Evolutionary conservation across 2,113 vertebrate genomes (phyloP).

Genomic region (Andinoacara biseriatus): DNA sequence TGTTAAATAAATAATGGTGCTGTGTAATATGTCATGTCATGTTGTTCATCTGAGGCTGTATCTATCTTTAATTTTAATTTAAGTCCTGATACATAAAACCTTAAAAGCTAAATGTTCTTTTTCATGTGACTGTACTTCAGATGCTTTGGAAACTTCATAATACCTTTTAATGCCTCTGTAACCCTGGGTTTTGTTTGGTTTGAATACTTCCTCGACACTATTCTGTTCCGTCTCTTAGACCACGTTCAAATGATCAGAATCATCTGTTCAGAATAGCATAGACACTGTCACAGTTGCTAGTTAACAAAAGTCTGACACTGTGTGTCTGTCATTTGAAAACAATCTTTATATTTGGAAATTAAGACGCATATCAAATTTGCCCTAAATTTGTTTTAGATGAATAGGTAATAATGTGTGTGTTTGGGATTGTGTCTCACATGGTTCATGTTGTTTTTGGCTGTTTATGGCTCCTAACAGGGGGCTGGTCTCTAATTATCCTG

Average conservation of each 20-base stretch:
- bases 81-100: background rate
- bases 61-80: background rate
- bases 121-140: background rate
- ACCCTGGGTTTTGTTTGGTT: background rate
- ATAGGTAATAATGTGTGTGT: conserved; percentile 8
- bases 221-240: background rate
- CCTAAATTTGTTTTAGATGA: conserved; percentile 25
- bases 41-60: background rate
- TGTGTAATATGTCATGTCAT: background rate
- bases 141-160: background rate
- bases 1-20: background rate
- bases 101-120: background rate
- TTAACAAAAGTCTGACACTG: background rate
- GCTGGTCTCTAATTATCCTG: conserved; percentile 74
- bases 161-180: too few species aligned
- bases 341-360: conserved; percentile 29
- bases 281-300: background rate
- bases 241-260: background rate
- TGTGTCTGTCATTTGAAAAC: background rate
- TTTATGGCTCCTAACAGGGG: conserved; percentile 73
- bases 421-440: conserved; percentile 47
- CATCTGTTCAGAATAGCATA: background rate
- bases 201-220: background rate
- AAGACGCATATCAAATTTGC: conserved; percentile 8
- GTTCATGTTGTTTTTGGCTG: conserved; percentile 57